Conservation (phyloP, 1,140 invertebrate species). For the Glossosoma conforme region DNA sequence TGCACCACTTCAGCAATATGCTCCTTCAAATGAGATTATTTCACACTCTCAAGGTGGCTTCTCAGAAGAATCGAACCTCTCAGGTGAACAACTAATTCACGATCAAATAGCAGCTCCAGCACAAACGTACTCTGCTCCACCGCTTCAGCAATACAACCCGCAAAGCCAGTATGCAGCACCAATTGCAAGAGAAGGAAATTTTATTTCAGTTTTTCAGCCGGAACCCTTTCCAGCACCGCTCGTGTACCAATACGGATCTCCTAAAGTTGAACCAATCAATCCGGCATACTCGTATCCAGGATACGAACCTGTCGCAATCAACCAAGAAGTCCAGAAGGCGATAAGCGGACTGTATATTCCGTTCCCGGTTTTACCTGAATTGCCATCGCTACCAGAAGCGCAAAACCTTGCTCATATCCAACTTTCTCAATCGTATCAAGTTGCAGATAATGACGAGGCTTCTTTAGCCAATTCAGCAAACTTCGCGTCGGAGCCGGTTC, state of each 20-base stretch:
- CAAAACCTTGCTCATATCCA: slow-evolving; percentile 7
- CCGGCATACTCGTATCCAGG: slow-evolving; percentile 10
- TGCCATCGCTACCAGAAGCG: slow-evolving; percentile 9
- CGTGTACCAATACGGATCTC: background rate
- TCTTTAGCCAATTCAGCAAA: background rate
- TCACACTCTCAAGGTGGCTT: background rate
- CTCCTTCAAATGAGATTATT: background rate
- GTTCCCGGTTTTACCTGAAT: slow-evolving; percentile 12
- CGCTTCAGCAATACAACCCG: no score
- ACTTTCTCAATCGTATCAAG: background rate
- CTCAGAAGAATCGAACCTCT: background rate
- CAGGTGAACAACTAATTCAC: background rate
- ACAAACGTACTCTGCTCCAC: background rate
- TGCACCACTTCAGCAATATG: background rate
- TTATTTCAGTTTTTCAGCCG: no score
- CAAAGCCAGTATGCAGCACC: no score
- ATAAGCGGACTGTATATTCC: slow-evolving; percentile 4
- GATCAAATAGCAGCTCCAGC: background rate
- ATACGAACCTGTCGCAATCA: slow-evolving; percentile 14
- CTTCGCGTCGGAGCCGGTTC: background rate
- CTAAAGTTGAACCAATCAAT: background rate
- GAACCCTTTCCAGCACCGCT: no score
- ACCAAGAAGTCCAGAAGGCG: background rate
- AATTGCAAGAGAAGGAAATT: no score
- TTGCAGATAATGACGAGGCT: background rate